These are phyloP conservation scores for Indicator indicator DNA, from an alignment of 2,113 vertebrate genomes.

Conservation along the genomic window DNA sequence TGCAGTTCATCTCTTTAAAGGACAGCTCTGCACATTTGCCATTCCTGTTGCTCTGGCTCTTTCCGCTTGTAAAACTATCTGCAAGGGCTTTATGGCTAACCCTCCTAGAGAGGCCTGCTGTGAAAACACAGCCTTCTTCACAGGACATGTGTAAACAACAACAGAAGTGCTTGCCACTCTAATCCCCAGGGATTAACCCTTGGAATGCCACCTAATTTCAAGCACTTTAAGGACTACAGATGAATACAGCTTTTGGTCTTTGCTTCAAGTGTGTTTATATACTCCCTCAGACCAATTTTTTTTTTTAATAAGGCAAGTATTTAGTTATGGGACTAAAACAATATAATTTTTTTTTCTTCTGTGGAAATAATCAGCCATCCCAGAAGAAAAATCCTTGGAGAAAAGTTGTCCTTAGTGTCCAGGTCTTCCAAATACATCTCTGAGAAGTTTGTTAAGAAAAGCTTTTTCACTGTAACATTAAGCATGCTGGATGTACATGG, in stretches of 20 bases:
- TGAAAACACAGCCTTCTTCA: slow-evolving; percentile 37
- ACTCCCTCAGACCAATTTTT: background rate
- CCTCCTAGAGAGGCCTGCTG: background rate
- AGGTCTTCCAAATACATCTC: background rate
- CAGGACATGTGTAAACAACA: slow-evolving; percentile 54
- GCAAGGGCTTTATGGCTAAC: slow-evolving; percentile 2
- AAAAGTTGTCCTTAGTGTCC: background rate
- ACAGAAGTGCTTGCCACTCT: slow-evolving; percentile 25
- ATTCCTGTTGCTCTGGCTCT: background rate
- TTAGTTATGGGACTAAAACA: background rate
- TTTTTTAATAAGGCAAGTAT: background rate
- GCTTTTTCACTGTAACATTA: background rate
- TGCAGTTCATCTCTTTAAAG: background rate
- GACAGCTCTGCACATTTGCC: background rate
- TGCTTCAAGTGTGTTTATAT: slow-evolving; percentile 26
- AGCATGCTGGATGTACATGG: background rate
- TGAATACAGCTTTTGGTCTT: slow-evolving; percentile 27
- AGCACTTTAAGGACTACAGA: background rate
- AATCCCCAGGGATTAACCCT: slow-evolving; percentile 59
- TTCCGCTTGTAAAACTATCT: background rate
- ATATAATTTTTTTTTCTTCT: background rate
- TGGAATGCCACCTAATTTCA: slow-evolving; percentile 38
- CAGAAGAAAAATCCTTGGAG: background rate
- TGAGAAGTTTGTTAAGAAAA: background rate
- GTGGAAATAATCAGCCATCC: background rate